Evolutionary conservation across 2,888 invertebrate species (phyloP).

Genomic region (Drosophila setosimentum): DNA sequence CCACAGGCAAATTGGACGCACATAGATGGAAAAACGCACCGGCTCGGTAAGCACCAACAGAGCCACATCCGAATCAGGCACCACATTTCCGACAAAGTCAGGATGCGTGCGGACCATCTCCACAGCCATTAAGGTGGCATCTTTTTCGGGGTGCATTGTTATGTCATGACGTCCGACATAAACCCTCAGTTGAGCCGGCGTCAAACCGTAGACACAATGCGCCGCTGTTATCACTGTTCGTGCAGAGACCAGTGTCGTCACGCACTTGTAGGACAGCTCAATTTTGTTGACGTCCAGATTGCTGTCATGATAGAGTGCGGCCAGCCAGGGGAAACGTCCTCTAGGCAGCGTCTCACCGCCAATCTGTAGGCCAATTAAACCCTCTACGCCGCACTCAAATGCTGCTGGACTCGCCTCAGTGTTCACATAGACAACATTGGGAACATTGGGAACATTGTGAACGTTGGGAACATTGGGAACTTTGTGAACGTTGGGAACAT

Average conservation of each 20-base stretch:
- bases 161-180: conserved; percentile 84
- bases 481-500: conserved; percentile 9
- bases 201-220: conserved; percentile 79
- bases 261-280: conserved; percentile 79
- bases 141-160: conserved; percentile 66
- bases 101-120: conserved; percentile 81
- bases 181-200: conserved; percentile 50
- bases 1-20: conserved; percentile 83
- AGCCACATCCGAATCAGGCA: conserved; percentile 63
- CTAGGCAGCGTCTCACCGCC: conserved; percentile 74
- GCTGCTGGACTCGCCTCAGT: conserved; percentile 5
- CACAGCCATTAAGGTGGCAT: conserved; percentile 65
- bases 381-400: conserved; percentile 71
- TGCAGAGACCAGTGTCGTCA: conserved; percentile 67
- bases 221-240: conserved; percentile 82
- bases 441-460: background rate
- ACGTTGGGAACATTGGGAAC: background rate
- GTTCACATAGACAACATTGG: background rate
- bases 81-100: conserved; percentile 78
- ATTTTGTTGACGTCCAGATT: conserved; percentile 62
- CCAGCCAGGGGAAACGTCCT: conserved; percentile 79
- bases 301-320: conserved; percentile 50
- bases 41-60: conserved; percentile 43
- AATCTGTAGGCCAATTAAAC: conserved; percentile 52
- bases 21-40: conserved; percentile 49